phyloP scores from a whole-genome alignment of 2,797 vertebrate genomes.

The Austrolebias charrua region DNA sequence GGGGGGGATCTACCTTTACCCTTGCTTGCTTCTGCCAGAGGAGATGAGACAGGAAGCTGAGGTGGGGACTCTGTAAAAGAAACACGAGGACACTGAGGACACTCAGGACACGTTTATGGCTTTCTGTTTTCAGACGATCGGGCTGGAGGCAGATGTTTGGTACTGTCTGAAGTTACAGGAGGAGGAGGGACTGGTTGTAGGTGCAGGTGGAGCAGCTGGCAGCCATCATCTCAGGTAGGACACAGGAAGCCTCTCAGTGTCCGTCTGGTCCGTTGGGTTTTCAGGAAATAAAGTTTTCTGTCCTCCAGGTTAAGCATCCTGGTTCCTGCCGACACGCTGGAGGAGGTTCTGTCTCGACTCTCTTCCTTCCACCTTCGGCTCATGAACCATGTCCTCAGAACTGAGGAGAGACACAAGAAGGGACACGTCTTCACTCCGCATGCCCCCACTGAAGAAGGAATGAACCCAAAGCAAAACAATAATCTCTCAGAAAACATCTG shows the following conservation, averaged over 20 bases:
- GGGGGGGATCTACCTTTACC: conserved; percentile 72
- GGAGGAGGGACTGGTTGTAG: conserved; percentile 62
- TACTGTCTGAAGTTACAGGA: conserved; percentile 70
- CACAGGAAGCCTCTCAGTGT: not conserved
- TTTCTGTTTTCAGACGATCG: conserved; percentile 26
- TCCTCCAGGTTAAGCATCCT: conserved; percentile 50
- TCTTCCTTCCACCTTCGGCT: conserved; percentile 54
- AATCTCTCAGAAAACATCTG: too few species aligned
- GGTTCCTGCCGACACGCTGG: conserved; percentile 37
- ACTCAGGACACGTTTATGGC: too few species aligned
- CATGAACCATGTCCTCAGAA: not conserved
- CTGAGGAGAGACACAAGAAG: too few species aligned
- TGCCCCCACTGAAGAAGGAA: too few species aligned
- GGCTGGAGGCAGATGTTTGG: conserved; percentile 52
- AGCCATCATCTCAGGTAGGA: conserved; percentile 61
- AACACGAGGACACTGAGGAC: too few species aligned
- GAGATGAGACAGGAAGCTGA: conserved; percentile 43
- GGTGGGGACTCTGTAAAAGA: conserved; percentile 38
- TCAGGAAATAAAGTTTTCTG: not conserved
- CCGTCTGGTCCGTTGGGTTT: not conserved
- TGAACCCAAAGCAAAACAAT: too few species aligned
- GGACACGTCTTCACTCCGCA: too few species aligned
- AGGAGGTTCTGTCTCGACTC: conserved; percentile 45
- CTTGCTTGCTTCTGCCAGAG: conserved; percentile 54
- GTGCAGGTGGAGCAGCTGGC: conserved; percentile 42